These are phyloP conservation scores for Andrena flavipes DNA, from an alignment of 2,888 invertebrate genomes.

Conservation along the genomic window DNA sequence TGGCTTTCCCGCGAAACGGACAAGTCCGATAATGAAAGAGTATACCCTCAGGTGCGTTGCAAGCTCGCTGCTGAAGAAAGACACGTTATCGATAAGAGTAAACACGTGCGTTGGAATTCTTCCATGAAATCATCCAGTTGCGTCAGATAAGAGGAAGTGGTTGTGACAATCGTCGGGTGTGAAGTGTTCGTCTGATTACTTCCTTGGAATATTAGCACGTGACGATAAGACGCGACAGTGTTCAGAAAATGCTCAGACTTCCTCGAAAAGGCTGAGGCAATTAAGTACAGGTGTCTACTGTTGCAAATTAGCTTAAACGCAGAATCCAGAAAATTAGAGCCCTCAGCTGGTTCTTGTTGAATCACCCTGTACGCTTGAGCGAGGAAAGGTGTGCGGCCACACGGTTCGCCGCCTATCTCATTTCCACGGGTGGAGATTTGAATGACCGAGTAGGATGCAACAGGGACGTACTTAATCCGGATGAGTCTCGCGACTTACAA, in stretches of 20 bases:
- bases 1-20: not conserved
- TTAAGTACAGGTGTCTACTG: not conserved
- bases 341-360: conserved; percentile 68
- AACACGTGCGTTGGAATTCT: not conserved
- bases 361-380: conserved; percentile 69
- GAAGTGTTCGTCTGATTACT: not conserved
- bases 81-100: not conserved
- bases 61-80: not conserved
- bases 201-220: not conserved
- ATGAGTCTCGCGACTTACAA: conserved; percentile 14
- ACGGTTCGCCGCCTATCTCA: conserved; percentile 64
- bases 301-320: conserved; percentile 48
- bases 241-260: not conserved
- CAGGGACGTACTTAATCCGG: conserved; percentile 68
- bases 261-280: not conserved
- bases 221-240: not conserved
- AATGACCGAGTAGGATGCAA: conserved; percentile 74
- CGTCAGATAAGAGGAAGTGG: not conserved
- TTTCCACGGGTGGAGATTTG: conserved; percentile 75
- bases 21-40: not conserved
- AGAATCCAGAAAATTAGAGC: conserved; percentile 64
- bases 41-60: not conserved
- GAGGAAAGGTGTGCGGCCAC: conserved; percentile 60
- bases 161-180: too few species aligned
- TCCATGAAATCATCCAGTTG: not conserved